Conservation (phyloP, 2,888 invertebrate species). For the Nebria salina region DNA sequence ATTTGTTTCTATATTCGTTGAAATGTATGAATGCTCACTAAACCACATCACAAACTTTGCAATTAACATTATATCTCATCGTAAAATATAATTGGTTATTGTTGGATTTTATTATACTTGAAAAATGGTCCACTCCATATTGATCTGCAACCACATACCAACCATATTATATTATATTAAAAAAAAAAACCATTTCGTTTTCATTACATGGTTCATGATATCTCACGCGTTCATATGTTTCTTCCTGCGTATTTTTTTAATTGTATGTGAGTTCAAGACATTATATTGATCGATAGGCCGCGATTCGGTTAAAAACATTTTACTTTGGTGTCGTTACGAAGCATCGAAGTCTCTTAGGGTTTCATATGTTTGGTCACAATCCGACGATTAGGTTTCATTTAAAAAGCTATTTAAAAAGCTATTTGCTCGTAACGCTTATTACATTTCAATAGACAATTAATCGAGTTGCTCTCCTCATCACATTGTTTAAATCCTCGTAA, state of each 20-base stretch:
- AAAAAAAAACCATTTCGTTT: neutral
- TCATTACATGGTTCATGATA: slow-evolving; percentile 2
- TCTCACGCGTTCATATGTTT: neutral
- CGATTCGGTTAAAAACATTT: too few relatives aligned
- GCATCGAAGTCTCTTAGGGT: slow-evolving; percentile 15
- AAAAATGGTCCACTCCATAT: slow-evolving; percentile 4
- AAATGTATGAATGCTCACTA: neutral
- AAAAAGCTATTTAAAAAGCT: neutral
- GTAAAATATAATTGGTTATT: slow-evolving; percentile 26
- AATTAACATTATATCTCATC: slow-evolving; percentile 16
- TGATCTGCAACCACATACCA: neutral
- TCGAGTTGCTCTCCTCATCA: slow-evolving; percentile 19
- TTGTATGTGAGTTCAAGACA: too few relatives aligned
- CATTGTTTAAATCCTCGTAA: slow-evolving; percentile 40
- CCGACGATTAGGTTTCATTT: neutral
- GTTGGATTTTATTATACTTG: slow-evolving; percentile 9
- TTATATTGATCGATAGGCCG: too few relatives aligned
- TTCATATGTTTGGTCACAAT: neutral
- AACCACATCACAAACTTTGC: slow-evolving; percentile 7
- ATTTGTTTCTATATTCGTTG: neutral
- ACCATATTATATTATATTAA: neutral
- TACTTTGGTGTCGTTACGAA: neutral
- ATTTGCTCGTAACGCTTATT: neutral
- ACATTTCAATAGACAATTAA: slow-evolving; percentile 29
- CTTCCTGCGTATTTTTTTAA: neutral